phyloP scores from a whole-genome alignment of 23 tunicate species.

The Aplidium turbinatum region DNA sequence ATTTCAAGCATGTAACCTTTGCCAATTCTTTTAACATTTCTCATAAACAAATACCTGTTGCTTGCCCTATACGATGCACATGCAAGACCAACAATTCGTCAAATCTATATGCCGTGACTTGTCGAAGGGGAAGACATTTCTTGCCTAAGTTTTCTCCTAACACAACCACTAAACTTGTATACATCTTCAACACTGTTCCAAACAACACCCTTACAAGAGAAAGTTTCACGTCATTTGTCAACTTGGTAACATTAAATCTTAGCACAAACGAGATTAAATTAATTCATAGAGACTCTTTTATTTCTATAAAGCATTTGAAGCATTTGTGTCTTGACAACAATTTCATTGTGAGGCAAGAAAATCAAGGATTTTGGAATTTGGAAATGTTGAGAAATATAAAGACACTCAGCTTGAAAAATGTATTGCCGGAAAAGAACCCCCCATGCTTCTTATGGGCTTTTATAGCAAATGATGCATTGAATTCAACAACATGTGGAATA shows the following conservation, averaged over 20 bases:
- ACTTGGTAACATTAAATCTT: constrained; percentile 4
- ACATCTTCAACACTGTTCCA: too few relatives aligned
- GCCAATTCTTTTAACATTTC: too few relatives aligned
- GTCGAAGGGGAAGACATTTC: too few relatives aligned
- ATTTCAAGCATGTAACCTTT: too few relatives aligned
- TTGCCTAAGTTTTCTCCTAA: too few relatives aligned
- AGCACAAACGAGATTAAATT: constrained; percentile 11
- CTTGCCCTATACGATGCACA: too few relatives aligned
- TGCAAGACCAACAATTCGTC: too few relatives aligned
- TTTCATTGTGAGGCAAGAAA: background rate
- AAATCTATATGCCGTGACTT: too few relatives aligned
- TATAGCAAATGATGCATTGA: background rate
- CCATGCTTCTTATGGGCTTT: background rate
- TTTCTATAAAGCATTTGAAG: background rate
- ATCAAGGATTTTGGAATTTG: background rate
- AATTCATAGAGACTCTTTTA: constrained; percentile 16
- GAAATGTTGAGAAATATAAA: background rate
- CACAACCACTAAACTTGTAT: too few relatives aligned
- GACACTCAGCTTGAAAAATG: constrained; percentile 28
- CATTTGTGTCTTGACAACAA: constrained; percentile 20
- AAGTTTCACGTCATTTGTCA: background rate
- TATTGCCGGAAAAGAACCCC: background rate
- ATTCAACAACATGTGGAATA: too few relatives aligned
- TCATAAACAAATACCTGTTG: too few relatives aligned
- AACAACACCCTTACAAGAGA: background rate